phyloP scores from a whole-genome alignment of 2,888 invertebrate species.

The Apantesis nais region DNA sequence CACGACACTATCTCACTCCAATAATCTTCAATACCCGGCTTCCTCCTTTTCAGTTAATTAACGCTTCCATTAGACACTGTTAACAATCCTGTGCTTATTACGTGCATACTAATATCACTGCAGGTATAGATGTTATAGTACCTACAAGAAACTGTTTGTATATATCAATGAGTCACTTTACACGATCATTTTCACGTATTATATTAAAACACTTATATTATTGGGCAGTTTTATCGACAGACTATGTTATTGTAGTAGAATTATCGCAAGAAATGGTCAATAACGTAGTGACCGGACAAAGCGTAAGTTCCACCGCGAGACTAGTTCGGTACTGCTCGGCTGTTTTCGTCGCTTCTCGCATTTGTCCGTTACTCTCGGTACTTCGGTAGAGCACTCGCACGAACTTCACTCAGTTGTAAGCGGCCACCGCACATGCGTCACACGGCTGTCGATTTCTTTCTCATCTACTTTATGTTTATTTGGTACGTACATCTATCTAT shows the following conservation, averaged over 20 bases:
- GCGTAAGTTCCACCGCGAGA: conserved; percentile 68
- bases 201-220: conserved; percentile 47
- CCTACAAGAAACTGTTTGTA: conserved; percentile 48
- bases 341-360: conserved; percentile 64
- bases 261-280: conserved; percentile 78
- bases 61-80: conserved; percentile 59
- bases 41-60: conserved; percentile 62
- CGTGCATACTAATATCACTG: conserved; percentile 64
- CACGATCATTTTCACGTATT: conserved; percentile 52
- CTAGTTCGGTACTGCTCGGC: conserved; percentile 78
- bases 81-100: conserved; percentile 59
- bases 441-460: conserved; percentile 56
- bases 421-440: conserved; percentile 66
- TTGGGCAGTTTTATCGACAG: conserved; percentile 61
- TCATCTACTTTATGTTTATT: conserved; percentile 47
- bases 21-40: conserved; percentile 32
- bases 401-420: conserved; percentile 57
- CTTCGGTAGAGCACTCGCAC: conserved; percentile 42
- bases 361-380: conserved; percentile 15
- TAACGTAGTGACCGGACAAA: conserved; percentile 69
- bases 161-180: conserved; percentile 65
- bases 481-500: conserved; percentile 33
- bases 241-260: conserved; percentile 60
- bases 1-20: conserved; percentile 41
- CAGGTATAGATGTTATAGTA: conserved; percentile 48